Evolutionary conservation across 2,888 invertebrate species (phyloP).

Genomic region (Lapara coniferarum): DNA sequence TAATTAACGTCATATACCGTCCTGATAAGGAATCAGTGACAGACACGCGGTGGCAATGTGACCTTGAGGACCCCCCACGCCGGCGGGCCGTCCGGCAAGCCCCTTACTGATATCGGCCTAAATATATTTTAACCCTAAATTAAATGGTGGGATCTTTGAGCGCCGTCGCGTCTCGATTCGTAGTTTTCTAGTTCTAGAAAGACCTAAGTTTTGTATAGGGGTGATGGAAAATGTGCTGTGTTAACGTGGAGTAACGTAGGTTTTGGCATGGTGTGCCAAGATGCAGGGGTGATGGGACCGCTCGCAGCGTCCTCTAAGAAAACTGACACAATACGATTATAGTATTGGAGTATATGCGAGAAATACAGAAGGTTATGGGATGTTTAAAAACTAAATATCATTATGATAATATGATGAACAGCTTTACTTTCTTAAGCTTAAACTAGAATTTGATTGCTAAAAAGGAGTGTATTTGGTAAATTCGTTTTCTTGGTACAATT

Average conservation of each 20-base stretch:
- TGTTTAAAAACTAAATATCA: background rate
- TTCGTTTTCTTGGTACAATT: too few relatives aligned
- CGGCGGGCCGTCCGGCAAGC: slow-evolving; percentile 12
- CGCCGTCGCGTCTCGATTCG: slow-evolving; percentile 69
- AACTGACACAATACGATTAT: slow-evolving; percentile 79
- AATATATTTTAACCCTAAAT: slow-evolving; percentile 75
- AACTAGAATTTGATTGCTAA: too few relatives aligned
- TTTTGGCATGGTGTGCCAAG: slow-evolving; percentile 32
- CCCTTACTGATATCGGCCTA: slow-evolving; percentile 52
- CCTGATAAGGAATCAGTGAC: slow-evolving; percentile 12
- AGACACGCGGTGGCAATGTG: slow-evolving; percentile 36
- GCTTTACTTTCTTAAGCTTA: too few relatives aligned
- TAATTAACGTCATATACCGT: background rate
- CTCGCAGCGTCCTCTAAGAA: slow-evolving; percentile 74
- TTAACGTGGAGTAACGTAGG: slow-evolving; percentile 19
- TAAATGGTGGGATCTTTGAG: slow-evolving; percentile 61
- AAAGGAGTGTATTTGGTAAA: too few relatives aligned
- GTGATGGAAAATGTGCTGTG: slow-evolving; percentile 34
- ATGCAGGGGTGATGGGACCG: slow-evolving; percentile 70
- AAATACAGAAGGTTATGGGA: slow-evolving; percentile 40
- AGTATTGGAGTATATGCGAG: slow-evolving; percentile 58
- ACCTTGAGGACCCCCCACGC: slow-evolving; percentile 57
- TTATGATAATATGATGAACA: too few relatives aligned
- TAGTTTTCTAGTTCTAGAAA: slow-evolving; percentile 29
- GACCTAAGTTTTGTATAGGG: slow-evolving; percentile 34